Percentiles rank a stretch among this genome's conserved stretches.
These are phyloP conservation scores for Ianthella basta DNA, from an alignment of 37 sponge, comb jelly and placozoan species.

Conservation along the genomic window DNA sequence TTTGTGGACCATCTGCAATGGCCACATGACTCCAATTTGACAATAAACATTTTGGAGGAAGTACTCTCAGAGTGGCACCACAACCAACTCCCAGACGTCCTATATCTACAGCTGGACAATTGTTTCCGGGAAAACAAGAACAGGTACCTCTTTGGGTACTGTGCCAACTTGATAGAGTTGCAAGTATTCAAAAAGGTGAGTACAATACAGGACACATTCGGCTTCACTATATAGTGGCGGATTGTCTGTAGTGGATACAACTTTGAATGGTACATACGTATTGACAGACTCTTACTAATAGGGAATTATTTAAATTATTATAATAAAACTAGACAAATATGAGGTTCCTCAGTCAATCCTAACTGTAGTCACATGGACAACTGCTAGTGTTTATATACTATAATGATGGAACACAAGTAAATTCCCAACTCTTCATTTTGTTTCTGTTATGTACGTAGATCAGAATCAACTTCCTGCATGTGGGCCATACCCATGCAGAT, in stretches of 20 bases:
- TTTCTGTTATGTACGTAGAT: not conserved
- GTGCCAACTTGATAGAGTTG: constrained; percentile 23
- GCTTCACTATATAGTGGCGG: too few relatives aligned
- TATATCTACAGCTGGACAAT: constrained; percentile 42
- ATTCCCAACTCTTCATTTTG: too few relatives aligned
- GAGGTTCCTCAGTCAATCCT: too few relatives aligned
- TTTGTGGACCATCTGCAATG: constrained; percentile 48
- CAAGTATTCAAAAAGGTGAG: constrained; percentile 33
- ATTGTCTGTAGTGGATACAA: too few relatives aligned
- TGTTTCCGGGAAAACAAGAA: constrained; percentile 52
- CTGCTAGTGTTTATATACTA: too few relatives aligned
- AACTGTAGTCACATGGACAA: too few relatives aligned
- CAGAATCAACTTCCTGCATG: not conserved
- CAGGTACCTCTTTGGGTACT: constrained; percentile 11
- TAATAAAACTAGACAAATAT: too few relatives aligned
- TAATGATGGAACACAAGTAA: too few relatives aligned
- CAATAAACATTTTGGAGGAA: constrained; percentile 41
- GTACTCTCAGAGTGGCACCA: not conserved
- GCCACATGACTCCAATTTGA: constrained; percentile 63
- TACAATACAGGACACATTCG: too few relatives aligned
- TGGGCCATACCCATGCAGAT: constrained; percentile 11
- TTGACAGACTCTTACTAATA: too few relatives aligned
- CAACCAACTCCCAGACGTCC: not conserved
- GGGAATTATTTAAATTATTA: too few relatives aligned
- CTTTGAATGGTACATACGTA: too few relatives aligned